A percentile compares a stretch with the other conserved stretches of the same genome.
Evolutionary conservation across 2,888 invertebrate genomes (phyloP).

Genomic region (Volucella inanis): DNA sequence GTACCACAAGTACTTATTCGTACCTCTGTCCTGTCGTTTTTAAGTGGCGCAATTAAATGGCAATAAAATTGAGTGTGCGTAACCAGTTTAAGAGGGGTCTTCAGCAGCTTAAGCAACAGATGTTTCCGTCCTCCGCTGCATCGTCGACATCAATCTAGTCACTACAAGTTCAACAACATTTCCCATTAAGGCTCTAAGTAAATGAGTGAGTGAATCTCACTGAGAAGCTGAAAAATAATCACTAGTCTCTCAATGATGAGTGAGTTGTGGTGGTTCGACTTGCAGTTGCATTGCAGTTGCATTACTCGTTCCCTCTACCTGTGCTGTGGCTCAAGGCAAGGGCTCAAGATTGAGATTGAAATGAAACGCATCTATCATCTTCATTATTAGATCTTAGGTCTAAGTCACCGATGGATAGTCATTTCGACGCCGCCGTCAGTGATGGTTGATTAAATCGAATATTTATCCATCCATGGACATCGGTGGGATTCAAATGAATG

Average conservation of each 20-base stretch:
- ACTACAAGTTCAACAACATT: slow-evolving; percentile 66
- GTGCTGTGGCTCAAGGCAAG: neutral
- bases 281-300: neutral
- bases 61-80: slow-evolving; percentile 62
- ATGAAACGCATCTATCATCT: slow-evolving; percentile 26
- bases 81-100: slow-evolving; percentile 43
- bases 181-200: slow-evolving; percentile 18
- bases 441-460: slow-evolving; percentile 67
- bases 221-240: slow-evolving; percentile 32
- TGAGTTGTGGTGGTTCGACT: too few relatives aligned
- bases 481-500: slow-evolving; percentile 70
- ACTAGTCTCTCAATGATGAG: slow-evolving; percentile 4
- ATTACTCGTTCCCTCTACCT: slow-evolving; percentile 20
- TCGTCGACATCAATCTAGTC: too few relatives aligned
- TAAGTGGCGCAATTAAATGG: slow-evolving; percentile 69
- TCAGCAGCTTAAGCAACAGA: slow-evolving; percentile 32
- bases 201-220: slow-evolving; percentile 34
- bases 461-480: slow-evolving; percentile 47
- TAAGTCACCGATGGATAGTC: slow-evolving; percentile 18
- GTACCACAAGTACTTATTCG: too few relatives aligned
- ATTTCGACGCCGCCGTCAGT: neutral
- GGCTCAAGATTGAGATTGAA: neutral
- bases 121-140: slow-evolving; percentile 16
- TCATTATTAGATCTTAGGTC: slow-evolving; percentile 41
- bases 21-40: slow-evolving; percentile 8